Evolutionary conservation across 2,797 vertebrate genomes (phyloP), one percentile per base, ranked within the genome.

Genomic region (Aeoliscus strigatus): DNA sequence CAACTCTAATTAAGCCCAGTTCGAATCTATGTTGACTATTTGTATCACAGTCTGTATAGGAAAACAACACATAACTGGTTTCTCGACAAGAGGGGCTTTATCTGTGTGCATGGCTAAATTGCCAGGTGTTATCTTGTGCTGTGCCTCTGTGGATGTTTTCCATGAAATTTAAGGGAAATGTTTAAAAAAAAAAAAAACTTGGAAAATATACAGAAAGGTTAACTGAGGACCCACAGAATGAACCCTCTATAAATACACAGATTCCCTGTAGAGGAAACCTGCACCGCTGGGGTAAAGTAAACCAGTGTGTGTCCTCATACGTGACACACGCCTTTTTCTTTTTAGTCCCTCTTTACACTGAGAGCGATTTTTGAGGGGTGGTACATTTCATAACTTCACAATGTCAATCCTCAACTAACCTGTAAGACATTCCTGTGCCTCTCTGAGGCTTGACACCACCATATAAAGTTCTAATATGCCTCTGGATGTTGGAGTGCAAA

Each of bases 31-130:
- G 51, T 48, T 46, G 56, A 47, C 47, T 61, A 62, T 54, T 36
- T 73, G 56, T 48, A 52, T 57, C 34, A 30, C 40, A 65, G 39
- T 23, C 27, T 25, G 24, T 6, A 2, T 16, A 42, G 13, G 33
- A 39, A 80, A 70, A 77, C 45, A 56, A 61, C 40, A 73, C 66
- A 70, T 39, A 74, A 70, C 62, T 58, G 49, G 57, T 66, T 70
- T 46, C 50, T 42, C n/a, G 33, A 81, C 62, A 68, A 70, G 39
- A 57, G 60, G 51, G 62, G 53, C 72, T 65, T 75, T 73, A 77
- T 76, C 48, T 33, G 41, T 30, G 26, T 14, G 17, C 31, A 75
- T 25, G n/a, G 58, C 34, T 26, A 62, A 65, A 76, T 59, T 61
- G 43, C 39, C 51, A 51, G 60, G 58, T 1, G 34, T 54, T 62